Base-by-base conservation (phyloP, 2,888 invertebrate genomes). In the Drosophila pegasa region DNA sequence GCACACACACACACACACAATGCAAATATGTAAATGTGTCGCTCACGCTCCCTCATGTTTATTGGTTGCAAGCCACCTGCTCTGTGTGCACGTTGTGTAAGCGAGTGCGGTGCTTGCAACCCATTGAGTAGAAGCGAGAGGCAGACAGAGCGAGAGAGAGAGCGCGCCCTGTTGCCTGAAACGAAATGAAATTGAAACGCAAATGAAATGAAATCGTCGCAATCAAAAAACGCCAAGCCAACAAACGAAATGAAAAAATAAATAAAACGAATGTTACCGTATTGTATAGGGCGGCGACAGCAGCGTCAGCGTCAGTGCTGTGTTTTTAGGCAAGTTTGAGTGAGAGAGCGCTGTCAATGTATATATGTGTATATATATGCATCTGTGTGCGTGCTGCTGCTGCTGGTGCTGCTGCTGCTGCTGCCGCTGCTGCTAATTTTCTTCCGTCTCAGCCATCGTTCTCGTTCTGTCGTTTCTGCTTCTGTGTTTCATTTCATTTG, bases 51-150 rank as follows among this genome's bases (percentile, higher is more conserved):
- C 85, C 80, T 87, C 77, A 85, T 85, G 90, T 89, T 90, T 89
- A 89, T 90, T 90, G 90, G 90, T 86, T 88, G 87, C 90, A 88
- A 77, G 90, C 90, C 90, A 90, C 90, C 90, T 90, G 90, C 88
- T 83, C 81, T 60, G 60, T 64, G 58, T 63, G 64, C 59, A 33
- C 45, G 69, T 62, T 75, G 75, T 75, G 67, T 35, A 60, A 78
- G 71, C 67, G 79, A 71, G 76, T 64, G 56, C 57, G 48, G n/a
- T 55, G 69, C 58, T 29, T 29, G 29, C 18, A 56, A 37, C 33
- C 38, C 43, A 35, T 37, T 40, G 40, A 43, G 62, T 12, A 22
- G 29, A 8, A 38, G 43, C 41, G 41, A 18, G 58, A 47, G 57
- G 16, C 31, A 38, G 56, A 16, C 50, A 41, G 63, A 22, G 27